These are phyloP conservation scores for Helostoma temminkii DNA, from an alignment of 2,797 vertebrate genomes.

Conservation along the genomic window DNA sequence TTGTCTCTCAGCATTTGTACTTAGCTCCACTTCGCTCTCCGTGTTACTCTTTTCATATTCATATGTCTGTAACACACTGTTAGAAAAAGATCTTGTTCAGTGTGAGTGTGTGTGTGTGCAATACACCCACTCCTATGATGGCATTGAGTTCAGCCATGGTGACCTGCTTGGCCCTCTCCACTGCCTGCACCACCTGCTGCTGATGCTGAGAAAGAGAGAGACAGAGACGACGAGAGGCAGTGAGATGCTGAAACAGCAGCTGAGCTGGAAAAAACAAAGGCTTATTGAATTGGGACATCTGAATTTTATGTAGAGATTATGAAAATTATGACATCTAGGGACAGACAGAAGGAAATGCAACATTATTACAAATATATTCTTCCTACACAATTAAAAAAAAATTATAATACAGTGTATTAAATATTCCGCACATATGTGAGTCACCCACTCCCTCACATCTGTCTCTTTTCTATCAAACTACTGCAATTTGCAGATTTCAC, in stretches of 20 bases:
- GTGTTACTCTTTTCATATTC: background rate
- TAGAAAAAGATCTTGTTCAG: background rate
- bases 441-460: constrained; percentile 5
- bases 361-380: background rate
- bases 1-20: background rate
- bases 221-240: constrained; percentile 2
- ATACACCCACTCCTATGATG: constrained; percentile 95
- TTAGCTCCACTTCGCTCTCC: background rate
- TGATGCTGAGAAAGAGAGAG: constrained; percentile 64
- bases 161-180: constrained; percentile 93
- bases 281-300: background rate
- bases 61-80: background rate
- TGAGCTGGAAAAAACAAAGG: background rate
- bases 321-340: constrained; percentile 17
- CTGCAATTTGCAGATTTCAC: background rate
- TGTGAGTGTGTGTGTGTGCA: constrained; percentile 9
- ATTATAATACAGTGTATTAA: background rate
- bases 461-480: background rate
- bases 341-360: constrained; percentile 17
- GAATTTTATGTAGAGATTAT: constrained; percentile 1
- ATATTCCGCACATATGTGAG: constrained; percentile 8
- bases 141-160: constrained; percentile 98
- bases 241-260: constrained; percentile 5
- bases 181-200: constrained; percentile 86
- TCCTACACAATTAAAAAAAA: constrained; percentile 5